A percentile compares a stretch with the other conserved stretches of the same genome.
phyloP scores from a whole-genome alignment of 2,888 invertebrate genomes.

The Zygothrica quintamaculata region DNA sequence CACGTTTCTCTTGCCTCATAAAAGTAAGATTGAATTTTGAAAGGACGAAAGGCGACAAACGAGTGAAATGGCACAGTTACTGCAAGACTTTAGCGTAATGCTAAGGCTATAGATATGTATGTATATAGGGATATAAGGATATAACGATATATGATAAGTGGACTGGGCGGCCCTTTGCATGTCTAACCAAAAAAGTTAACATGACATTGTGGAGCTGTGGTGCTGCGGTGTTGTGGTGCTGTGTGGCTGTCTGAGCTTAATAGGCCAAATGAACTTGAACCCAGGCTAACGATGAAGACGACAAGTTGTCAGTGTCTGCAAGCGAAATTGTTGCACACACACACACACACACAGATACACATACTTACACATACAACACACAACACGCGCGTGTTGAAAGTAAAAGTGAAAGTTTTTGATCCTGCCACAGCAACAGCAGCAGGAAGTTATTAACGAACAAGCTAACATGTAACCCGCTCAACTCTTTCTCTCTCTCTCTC shows the following conservation, averaged over 20 bases:
- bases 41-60: conserved; percentile 55
- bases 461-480: conserved; percentile 8
- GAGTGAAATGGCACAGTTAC: conserved; percentile 16
- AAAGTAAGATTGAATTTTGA: conserved; percentile 79
- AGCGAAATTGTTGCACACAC: conserved; percentile 60
- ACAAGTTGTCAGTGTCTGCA: conserved; percentile 21
- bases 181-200: conserved; percentile 64
- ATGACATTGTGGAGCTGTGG: too few species aligned
- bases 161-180: conserved; percentile 43
- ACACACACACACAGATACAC: too few species aligned
- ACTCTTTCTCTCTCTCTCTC: conserved; percentile 8
- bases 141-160: background rate
- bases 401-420: conserved; percentile 58
- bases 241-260: conserved; percentile 61
- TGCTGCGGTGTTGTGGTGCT: too few species aligned
- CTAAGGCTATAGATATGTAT: too few species aligned
- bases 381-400: conserved; percentile 39
- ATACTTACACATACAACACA: too few species aligned
- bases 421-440: conserved; percentile 48
- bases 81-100: background rate
- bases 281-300: conserved; percentile 34
- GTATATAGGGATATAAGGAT: too few species aligned
- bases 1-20: conserved; percentile 75
- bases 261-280: conserved; percentile 76
- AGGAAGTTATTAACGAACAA: conserved; percentile 71